A percentile compares a stretch with the other conserved stretches of the same genome.
These are phyloP conservation scores for Aleiodes leptofemur DNA, from an alignment of 2,888 invertebrate genomes.

Conservation along the genomic window DNA sequence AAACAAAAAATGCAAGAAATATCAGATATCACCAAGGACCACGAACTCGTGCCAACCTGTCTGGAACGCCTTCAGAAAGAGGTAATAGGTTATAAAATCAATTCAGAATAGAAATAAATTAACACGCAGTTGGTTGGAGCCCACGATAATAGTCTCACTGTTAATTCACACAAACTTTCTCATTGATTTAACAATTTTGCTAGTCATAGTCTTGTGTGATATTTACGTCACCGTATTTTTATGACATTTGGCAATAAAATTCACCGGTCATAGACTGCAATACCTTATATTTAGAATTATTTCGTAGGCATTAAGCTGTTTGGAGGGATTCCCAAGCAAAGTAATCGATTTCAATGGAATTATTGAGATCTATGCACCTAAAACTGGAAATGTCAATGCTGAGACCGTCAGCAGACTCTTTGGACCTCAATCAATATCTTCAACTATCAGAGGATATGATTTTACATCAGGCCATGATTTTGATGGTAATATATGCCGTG, in stretches of 20 bases:
- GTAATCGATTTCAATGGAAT: constrained; percentile 63
- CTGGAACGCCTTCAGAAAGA: constrained; percentile 65
- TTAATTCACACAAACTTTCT: constrained; percentile 14
- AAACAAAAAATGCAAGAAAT: constrained; percentile 44
- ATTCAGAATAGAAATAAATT: constrained; percentile 4
- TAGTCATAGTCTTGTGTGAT: not conserved
- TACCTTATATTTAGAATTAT: not conserved
- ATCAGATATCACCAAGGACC: constrained; percentile 54
- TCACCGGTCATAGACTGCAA: no score
- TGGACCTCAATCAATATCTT: constrained; percentile 57
- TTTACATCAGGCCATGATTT: constrained; percentile 53
- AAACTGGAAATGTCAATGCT: constrained; percentile 48
- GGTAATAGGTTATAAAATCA: constrained; percentile 53
- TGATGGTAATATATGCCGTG: constrained; percentile 53
- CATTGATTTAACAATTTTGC: not conserved
- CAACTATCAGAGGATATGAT: constrained; percentile 57
- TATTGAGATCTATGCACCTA: constrained; percentile 64
- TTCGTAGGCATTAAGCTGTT: constrained; percentile 62
- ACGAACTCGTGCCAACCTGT: constrained; percentile 57
- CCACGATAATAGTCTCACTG: constrained; percentile 8
- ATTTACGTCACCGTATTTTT: no score
- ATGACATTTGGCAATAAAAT: no score
- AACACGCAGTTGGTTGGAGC: not conserved
- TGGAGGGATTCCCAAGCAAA: constrained; percentile 65
- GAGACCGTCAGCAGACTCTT: constrained; percentile 52